Base-by-base conservation (phyloP, 2,797 vertebrate genomes). In the Pyrrhura leucotis region DNA sequence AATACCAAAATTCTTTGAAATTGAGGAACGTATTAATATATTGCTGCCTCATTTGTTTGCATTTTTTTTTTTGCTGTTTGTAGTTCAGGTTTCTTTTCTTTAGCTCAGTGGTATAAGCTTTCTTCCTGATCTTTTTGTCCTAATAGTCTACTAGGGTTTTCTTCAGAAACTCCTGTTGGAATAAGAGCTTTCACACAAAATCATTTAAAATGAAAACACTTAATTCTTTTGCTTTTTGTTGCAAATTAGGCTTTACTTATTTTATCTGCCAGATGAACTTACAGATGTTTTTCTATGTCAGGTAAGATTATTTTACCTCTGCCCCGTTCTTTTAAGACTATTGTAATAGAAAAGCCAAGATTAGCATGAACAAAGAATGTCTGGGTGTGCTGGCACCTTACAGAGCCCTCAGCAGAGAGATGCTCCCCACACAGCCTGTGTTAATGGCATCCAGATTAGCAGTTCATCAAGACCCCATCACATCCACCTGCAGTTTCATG, bases 401-500 rank as follows among this genome's bases (percentile, higher is more conserved):
- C 0, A 2, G 67, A 82, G 22, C 40, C 35, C 39, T 26, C 14
- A 61, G 25, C 25, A 71, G 62, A 45, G 50, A 53, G 37, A 2
- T 9, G 9, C n/a, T 56, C 40, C 79, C 75, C 67, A 39, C 26
- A 53, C 0, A 15, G 28, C 23, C 3, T 6, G 23, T 53, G 68
- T 67, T 95, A 81, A 95, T 68, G 65, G 21, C 65, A 80, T 85
- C 68, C 65, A 65, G 75, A 85, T 92, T 63, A 91, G 10, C 3
- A 39, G 37, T 45, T 91, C 23, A 2, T 71, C 75, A 79, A 48
- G 91, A 65, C n/a, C 37, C 75, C 65, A 22, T 26, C 29, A 26
- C n/a, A 76, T 94, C 59, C 89, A 95, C 93, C 89, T 94, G 95
- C 82, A 89, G 45, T 58, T 95, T 85, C 82, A 62, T 68, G 53